phyloP scores from a whole-genome alignment of 2,113 vertebrate genomes.

The Callipepla squamata region DNA sequence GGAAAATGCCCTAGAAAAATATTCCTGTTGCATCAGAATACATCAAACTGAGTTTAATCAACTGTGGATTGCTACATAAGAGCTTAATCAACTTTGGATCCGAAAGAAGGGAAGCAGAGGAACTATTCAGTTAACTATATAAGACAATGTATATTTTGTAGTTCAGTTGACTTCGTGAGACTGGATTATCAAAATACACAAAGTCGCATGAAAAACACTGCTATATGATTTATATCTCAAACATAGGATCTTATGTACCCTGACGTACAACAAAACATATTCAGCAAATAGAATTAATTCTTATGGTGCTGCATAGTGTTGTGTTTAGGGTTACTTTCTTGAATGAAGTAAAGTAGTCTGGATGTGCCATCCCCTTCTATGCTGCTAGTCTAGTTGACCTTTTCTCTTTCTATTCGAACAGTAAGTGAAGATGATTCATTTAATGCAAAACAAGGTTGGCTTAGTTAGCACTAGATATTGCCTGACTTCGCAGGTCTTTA shows the following conservation, averaged over 20 bases:
- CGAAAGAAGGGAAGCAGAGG: background rate
- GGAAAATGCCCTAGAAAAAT: constrained; percentile 15
- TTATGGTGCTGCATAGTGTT: background rate
- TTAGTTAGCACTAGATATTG: background rate
- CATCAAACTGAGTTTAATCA: constrained; percentile 49
- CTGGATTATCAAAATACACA: background rate
- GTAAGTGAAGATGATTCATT: background rate
- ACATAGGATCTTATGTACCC: background rate
- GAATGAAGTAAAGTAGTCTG: background rate
- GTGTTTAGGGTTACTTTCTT: background rate
- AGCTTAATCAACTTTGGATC: constrained; percentile 17
- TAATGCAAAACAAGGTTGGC: background rate
- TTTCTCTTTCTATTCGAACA: background rate
- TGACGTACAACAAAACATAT: background rate
- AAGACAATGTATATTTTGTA: background rate
- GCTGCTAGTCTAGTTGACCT: background rate
- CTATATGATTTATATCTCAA: background rate
- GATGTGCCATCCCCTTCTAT: background rate
- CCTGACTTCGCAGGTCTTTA: background rate
- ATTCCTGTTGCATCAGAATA: constrained; percentile 8
- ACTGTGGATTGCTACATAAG: background rate
- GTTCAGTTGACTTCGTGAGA: background rate
- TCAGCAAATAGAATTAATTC: background rate
- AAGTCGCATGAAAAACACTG: background rate
- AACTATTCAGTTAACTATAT: background rate